Conservation (phyloP, 2,797 vertebrate genomes). For the Coendou prehensilis region DNA sequence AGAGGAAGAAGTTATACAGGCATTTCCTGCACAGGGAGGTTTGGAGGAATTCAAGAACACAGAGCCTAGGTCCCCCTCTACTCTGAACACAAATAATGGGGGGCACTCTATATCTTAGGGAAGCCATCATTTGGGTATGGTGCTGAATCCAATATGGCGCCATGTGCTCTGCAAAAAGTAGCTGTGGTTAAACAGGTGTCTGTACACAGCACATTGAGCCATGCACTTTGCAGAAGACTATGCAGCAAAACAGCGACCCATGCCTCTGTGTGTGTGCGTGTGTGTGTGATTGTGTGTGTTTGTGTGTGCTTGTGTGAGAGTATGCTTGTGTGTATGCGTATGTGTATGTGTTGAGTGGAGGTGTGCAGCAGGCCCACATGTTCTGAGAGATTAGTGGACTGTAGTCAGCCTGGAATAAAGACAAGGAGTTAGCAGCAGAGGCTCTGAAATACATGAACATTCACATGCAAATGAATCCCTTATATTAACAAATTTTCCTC, state of each 20-base stretch:
- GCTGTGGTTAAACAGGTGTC: neutral
- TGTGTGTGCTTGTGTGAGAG: neutral
- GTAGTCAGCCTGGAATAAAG: neutral
- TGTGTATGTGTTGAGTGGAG: neutral
- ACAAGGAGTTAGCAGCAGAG: neutral
- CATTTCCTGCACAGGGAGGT: rapidly evolving
- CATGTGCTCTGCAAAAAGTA: neutral
- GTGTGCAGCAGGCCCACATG: neutral
- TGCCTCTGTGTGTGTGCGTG: rapidly evolving
- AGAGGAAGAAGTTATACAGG: neutral
- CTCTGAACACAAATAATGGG: neutral
- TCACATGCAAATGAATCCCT: neutral
- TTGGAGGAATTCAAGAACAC: neutral
- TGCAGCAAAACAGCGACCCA: neutral
- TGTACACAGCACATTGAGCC: neutral
- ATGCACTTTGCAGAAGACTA: rapidly evolving
- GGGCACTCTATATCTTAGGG: neutral
- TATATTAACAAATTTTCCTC: neutral
- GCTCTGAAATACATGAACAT: neutral
- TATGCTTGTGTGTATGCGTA: no score
- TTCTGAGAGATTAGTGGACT: neutral
- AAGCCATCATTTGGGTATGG: neutral
- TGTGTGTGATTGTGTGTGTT: neutral
- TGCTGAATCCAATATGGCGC: neutral
- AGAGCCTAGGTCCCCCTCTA: neutral